Evolutionary conservation across 2,797 vertebrate species (phyloP), one percentile per base, ranked within the genome.

Genomic region (Paguma larvata): DNA sequence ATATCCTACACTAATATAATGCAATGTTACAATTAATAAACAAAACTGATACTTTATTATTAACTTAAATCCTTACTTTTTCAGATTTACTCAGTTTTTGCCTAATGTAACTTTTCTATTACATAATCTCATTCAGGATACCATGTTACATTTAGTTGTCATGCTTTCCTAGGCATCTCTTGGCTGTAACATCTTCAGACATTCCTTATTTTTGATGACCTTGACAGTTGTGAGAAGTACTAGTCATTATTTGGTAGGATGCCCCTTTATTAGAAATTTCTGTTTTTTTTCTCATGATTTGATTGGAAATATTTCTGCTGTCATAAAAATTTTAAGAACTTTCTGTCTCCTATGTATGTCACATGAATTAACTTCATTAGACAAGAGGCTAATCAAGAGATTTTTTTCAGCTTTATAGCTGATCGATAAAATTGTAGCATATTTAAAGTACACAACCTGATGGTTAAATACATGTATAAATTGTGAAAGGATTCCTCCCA

Each of bases 81-180:
- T 94, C 77, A 75, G n/a, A 53, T 75, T 89, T 89, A 6, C n/a
- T 65, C 73, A 83, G 21, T 65, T 89, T 94, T 83, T 75, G 41
- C n/a, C 11, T 89, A 65, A 73, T 3, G 67, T 65, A 18, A 34
- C 62, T 75, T 92, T 83, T 75, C 56, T 34, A 21, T 75, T 44
- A 9, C 77, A 41, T 46, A 15, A 44, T 30, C 19, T 44, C 44
- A 27, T 25, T 80, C 7, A 80, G 41, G 65, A 62, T n/a, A 25
- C 18, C n/a, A 25, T 48, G 34, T 14, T 65, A 65, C 34, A 82
- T 82, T 73, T 51, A 34, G 63, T 14, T 65, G 51, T 93, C 25
- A 41, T 32, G 19, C n/a, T 87, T 80, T 18, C 65, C 25, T 48
- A 87, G n/a, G 27, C 6, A 62, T 93, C 41, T 80, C 63, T 51